A percentile compares a stretch with the other conserved stretches of the same genome.
Conservation (phyloP, 2,797 vertebrate genomes). For the Momotus momota region DNA sequence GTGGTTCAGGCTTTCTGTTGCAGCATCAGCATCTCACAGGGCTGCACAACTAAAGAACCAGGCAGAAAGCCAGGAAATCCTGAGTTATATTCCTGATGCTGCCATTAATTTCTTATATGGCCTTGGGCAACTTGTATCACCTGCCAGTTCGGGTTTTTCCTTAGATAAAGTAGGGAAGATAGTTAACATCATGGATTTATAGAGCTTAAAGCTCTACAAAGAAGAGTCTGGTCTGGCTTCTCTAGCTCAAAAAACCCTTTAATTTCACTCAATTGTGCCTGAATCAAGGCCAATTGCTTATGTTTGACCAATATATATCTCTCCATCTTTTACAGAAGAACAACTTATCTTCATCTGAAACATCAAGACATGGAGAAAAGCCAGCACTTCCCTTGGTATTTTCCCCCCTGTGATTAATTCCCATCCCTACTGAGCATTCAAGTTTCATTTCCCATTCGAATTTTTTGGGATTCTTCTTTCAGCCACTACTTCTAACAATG, state of each 20-base stretch:
- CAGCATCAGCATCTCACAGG: not conserved
- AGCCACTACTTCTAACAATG: constrained; percentile 6
- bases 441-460: constrained; percentile 59
- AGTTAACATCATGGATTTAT: constrained; percentile 54
- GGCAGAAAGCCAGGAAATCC: constrained; percentile 52
- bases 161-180: constrained; percentile 58
- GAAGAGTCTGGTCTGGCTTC: constrained; percentile 62
- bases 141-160: constrained; percentile 67
- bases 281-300: constrained; percentile 53
- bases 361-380: constrained; percentile 70
- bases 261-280: constrained; percentile 67
- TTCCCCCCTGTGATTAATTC: constrained; percentile 63
- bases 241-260: constrained; percentile 55
- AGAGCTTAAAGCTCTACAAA: constrained; percentile 55
- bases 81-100: constrained; percentile 62
- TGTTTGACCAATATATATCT: constrained; percentile 67
- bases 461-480: constrained; percentile 43
- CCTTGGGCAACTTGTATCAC: constrained; percentile 66
- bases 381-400: constrained; percentile 65
- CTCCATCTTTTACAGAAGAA: constrained; percentile 59
- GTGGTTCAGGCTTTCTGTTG: not conserved
- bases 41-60: not conserved
- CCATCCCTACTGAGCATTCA: constrained; percentile 53
- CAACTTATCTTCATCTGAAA: constrained; percentile 70
- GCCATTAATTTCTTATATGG: constrained; percentile 64